Evolutionary conservation across 2,797 vertebrate genomes (phyloP), one percentile per base, ranked within the genome.

Genomic region (Astyanax mexicanus): DNA sequence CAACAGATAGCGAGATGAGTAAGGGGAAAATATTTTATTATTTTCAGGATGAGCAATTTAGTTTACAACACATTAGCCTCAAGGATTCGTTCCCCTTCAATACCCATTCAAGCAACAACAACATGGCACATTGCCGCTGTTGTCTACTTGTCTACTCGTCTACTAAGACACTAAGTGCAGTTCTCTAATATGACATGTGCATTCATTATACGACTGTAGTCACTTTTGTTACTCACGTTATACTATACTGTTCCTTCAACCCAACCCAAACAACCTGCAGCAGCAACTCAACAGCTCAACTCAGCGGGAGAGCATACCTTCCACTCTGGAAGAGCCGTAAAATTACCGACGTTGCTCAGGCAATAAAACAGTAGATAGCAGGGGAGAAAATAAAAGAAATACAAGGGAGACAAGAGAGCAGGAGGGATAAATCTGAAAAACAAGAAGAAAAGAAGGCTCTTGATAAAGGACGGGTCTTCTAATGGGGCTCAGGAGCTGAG

Each of bases 401-500:
- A 3, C 23, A 11, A 37, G 1, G 27, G 3, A 29, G 8, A n/a
- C n/a, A n/a, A n/a, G n/a, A n/a, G 4, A 51, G 23, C n/a, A 25
- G 21, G 40, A 52, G 45, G n/a, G 10, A 58, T 45, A 51, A 60
- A 64, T 77, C 40, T 60, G 71, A 42, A n/a, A n/a, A n/a, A n/a
- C n/a, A n/a, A n/a, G n/a, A n/a, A n/a, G n/a, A n/a, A n/a, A 65
- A 45, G 66, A 19, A 57, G 40, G 23, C 49, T 89, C 69, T 61
- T 81, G 35, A 77, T 84, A 84, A 83, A 80, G 75, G 76, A 87
- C 84, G 67, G 77, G 85, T 85, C 85, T 87, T 77, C 85, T 80
- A 80, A 69, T 68, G 83, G 85, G 89, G 92, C 90, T 91, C 35
- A 29, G 84, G 27, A 42, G 37, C 51, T 88, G 87, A 90, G 77